Evolutionary conservation across 2,888 invertebrate genomes (phyloP).

Genomic region (Abrostola triplasia): DNA sequence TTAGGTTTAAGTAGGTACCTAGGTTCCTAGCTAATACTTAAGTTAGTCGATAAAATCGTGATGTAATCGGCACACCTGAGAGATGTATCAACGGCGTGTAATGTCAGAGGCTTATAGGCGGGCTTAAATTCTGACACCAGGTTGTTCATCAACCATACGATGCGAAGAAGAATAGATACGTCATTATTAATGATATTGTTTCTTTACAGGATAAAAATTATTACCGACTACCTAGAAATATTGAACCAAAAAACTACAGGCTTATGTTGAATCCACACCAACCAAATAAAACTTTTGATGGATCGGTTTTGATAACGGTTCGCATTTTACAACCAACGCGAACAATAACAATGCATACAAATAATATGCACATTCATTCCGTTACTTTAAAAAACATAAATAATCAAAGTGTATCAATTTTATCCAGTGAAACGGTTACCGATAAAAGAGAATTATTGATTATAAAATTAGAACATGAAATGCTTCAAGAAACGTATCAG

Average conservation of each 20-base stretch:
- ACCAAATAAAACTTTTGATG: slow-evolving; percentile 86
- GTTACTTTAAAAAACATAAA: slow-evolving; percentile 56
- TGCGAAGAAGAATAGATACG: too few species aligned
- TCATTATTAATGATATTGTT: slow-evolving; percentile 5
- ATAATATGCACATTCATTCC: slow-evolving; percentile 85
- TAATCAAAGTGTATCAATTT: slow-evolving; percentile 37
- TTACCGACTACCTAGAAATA: slow-evolving; percentile 85
- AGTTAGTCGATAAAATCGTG: too few species aligned
- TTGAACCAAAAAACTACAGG: slow-evolving; percentile 91
- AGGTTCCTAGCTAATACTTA: background rate
- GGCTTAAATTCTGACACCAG: too few species aligned
- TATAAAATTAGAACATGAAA: slow-evolving; percentile 69
- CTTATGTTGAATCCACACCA: slow-evolving; percentile 91
- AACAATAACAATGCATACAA: slow-evolving; percentile 89
- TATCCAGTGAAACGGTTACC: slow-evolving; percentile 30
- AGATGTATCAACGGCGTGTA: too few species aligned
- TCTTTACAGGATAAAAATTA: slow-evolving; percentile 62
- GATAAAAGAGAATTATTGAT: slow-evolving; percentile 76
- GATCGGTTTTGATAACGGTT: slow-evolving; percentile 86
- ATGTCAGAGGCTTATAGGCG: too few species aligned
- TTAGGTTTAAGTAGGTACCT: background rate
- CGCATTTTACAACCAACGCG: slow-evolving; percentile 77
- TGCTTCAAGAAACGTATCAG: slow-evolving; percentile 68
- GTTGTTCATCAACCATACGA: too few species aligned
- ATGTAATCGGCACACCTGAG: too few species aligned